Conservation (phyloP, 1,140 invertebrate genomes). For the Acyrthosiphon pisum region DNA sequence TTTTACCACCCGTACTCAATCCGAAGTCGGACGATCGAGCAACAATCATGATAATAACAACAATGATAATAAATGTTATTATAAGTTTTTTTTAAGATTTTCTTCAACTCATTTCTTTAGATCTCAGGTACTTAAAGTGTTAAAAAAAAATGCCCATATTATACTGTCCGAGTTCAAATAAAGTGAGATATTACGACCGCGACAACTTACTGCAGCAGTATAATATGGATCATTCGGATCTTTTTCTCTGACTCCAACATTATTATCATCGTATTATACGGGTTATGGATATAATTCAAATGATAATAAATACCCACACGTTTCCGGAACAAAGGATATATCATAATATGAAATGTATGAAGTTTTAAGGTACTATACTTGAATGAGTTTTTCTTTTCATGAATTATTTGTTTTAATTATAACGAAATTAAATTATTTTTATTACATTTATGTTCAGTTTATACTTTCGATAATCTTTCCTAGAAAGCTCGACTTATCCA, state of each 20-base stretch:
- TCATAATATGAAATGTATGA: background rate
- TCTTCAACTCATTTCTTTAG: background rate
- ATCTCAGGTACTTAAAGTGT: background rate
- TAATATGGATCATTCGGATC: background rate
- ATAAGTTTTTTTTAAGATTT: background rate
- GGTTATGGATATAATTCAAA: background rate
- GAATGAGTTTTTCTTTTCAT: background rate
- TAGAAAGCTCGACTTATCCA: background rate
- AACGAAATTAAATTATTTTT: no score
- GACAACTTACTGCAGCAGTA: background rate
- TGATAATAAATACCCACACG: background rate
- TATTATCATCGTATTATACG: background rate
- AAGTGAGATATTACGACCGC: background rate
- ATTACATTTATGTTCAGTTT: background rate
- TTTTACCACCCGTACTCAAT: background rate
- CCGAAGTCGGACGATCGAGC: background rate
- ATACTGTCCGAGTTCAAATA: background rate
- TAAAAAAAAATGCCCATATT: background rate
- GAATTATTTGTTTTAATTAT: no score
- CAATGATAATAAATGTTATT: conserved; percentile 24
- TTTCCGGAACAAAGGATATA: background rate
- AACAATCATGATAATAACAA: background rate
- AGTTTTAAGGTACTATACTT: background rate
- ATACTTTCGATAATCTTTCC: background rate
- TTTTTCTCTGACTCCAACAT: background rate